These are phyloP conservation scores for cat (Felis catus) DNA, from an alignment of 2,113 vertebrate species.

Conservation along the genomic window DNA sequence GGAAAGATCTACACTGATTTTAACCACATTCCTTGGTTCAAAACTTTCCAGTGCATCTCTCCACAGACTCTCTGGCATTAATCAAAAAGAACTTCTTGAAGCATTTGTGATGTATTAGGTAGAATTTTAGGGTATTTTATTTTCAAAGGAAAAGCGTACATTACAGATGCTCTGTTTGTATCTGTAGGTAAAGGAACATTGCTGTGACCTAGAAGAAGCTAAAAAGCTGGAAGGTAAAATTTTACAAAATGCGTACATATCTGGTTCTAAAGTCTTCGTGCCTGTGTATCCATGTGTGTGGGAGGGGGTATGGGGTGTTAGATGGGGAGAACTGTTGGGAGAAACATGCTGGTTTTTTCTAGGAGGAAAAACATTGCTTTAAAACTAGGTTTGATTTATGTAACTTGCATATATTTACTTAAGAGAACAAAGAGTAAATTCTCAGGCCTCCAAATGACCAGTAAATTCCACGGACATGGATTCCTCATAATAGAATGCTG, in stretches of 20 bases:
- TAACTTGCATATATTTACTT: conserved; percentile 65
- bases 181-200: not conserved
- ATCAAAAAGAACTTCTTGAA: conserved; percentile 78
- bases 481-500: conserved; percentile 66
- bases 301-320: not conserved
- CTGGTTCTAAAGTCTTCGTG: not conserved
- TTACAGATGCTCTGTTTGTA: conserved; percentile 12
- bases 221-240: not conserved
- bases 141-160: not conserved
- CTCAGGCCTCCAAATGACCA: conserved; percentile 62
- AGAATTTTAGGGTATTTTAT: conserved; percentile 5
- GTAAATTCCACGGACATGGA: conserved; percentile 66
- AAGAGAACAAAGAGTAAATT: conserved; percentile 74
- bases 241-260: not conserved
- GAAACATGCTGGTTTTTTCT: conserved; percentile 28
- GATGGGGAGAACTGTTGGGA: not conserved
- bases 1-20: conserved; percentile 68
- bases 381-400: conserved; percentile 78
- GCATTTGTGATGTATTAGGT: conserved; percentile 68
- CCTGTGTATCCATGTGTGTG: not conserved
- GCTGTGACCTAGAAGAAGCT: not conserved
- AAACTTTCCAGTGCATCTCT: conserved; percentile 58
- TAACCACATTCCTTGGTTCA: conserved; percentile 73
- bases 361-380: conserved; percentile 73
- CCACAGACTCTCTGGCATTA: conserved; percentile 73